These are phyloP conservation scores for Masnerella sp. DNA, from an alignment of 2,888 invertebrate genomes.

Conservation along the genomic window DNA sequence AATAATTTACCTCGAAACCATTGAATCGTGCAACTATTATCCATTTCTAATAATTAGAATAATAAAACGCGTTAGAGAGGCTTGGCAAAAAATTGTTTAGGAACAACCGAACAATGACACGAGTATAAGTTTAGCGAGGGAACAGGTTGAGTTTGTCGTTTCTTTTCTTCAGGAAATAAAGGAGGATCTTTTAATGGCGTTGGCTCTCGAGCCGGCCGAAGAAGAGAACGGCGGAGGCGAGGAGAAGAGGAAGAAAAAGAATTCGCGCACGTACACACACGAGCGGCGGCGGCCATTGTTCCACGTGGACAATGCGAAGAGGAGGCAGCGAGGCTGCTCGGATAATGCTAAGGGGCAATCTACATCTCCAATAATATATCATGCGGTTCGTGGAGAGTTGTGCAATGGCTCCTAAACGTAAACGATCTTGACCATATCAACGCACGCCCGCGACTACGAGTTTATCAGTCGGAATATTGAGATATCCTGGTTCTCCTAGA, in stretches of 20 bases:
- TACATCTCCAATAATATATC: conserved; percentile 74
- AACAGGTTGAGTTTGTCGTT: conserved; percentile 50
- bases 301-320: conserved; percentile 71
- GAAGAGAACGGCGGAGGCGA: conserved; percentile 3
- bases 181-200: conserved; percentile 50
- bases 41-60: too few species aligned
- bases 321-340: conserved; percentile 45
- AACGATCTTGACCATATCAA: conserved; percentile 55
- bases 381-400: conserved; percentile 61
- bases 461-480: conserved; percentile 65
- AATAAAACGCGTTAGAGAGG: too few species aligned
- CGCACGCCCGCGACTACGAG: conserved; percentile 53
- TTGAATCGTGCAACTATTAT: too few species aligned
- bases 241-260: conserved; percentile 43
- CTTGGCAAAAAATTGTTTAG: conserved; percentile 45
- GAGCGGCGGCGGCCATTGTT: conserved; percentile 68
- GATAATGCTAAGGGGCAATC: conserved; percentile 70
- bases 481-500: conserved; percentile 59
- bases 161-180: conserved; percentile 54
- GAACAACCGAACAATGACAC: conserved; percentile 37
- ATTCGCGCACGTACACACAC: conserved; percentile 27
- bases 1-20: too few species aligned
- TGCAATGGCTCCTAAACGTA: conserved; percentile 58
- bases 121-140: conserved; percentile 38
- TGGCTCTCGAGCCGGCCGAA: conserved; percentile 31